phyloP scores from a whole-genome alignment of 2,888 invertebrate genomes.

The Fragum fragum region DNA sequence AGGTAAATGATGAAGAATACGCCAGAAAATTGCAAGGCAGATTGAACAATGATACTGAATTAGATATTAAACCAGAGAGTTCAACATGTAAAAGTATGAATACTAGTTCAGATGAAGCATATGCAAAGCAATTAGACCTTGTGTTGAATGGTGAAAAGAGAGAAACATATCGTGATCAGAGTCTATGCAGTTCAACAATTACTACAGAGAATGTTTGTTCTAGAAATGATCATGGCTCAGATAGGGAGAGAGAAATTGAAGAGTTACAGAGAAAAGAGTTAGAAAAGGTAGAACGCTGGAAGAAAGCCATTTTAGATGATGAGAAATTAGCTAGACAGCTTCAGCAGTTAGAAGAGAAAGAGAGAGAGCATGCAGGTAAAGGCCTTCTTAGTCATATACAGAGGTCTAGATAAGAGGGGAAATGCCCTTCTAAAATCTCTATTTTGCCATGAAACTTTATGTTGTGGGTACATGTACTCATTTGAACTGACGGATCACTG shows the following conservation, averaged over 20 bases:
- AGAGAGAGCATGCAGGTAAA: constrained; percentile 10
- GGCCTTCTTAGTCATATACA: too few relatives aligned
- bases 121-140: constrained; percentile 29
- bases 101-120: neutral
- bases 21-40: constrained; percentile 52
- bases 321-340: constrained; percentile 57
- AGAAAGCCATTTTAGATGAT: constrained; percentile 46
- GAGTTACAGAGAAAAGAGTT: constrained; percentile 52
- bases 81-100: neutral
- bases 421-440: too few relatives aligned
- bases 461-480: too few relatives aligned
- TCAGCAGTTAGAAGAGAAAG: constrained; percentile 29
- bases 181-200: neutral
- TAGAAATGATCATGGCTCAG: neutral
- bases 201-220: too few relatives aligned
- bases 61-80: neutral
- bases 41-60: constrained; percentile 29
- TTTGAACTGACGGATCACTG: too few relatives aligned
- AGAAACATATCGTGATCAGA: neutral
- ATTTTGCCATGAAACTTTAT: too few relatives aligned
- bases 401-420: too few relatives aligned
- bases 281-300: constrained; percentile 47
- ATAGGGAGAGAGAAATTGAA: constrained; percentile 26
- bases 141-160: constrained; percentile 26
- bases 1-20: constrained; percentile 51